phyloP scores from a whole-genome alignment of 2,113 vertebrate species.

The Ia io region DNA sequence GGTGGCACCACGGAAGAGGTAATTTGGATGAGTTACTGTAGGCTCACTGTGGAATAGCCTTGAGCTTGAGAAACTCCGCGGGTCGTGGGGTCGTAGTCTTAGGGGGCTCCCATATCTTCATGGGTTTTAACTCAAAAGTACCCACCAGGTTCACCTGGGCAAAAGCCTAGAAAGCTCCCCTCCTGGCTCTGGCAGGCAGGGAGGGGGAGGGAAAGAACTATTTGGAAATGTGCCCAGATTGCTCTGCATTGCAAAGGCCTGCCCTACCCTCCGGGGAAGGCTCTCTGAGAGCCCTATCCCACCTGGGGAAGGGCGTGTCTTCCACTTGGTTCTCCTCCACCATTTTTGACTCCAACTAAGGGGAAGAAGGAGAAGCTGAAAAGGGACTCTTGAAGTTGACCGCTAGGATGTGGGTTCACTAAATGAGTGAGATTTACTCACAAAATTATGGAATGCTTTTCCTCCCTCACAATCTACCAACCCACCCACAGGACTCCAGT shows the following conservation, averaged over 20 bases:
- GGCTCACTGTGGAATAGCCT: background rate
- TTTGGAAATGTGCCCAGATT: background rate
- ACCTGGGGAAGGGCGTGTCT: background rate
- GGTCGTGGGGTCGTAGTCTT: background rate
- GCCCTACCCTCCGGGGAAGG: background rate
- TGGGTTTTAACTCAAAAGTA: background rate
- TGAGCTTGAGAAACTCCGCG: background rate
- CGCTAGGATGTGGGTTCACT: background rate
- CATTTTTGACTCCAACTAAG: background rate
- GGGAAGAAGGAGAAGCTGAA: background rate
- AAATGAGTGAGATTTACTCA: background rate
- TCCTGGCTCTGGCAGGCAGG: background rate
- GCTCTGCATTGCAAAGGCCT: background rate
- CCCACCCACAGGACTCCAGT: background rate
- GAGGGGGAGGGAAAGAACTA: background rate
- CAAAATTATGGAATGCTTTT: background rate
- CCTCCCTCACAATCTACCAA: too few relatives aligned
- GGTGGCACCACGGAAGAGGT: background rate
- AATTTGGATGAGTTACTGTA: background rate
- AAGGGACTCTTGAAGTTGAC: background rate
- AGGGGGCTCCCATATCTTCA: background rate
- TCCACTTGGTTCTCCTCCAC: background rate
- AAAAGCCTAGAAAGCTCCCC: background rate
- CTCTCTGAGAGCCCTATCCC: background rate
- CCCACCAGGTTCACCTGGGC: background rate